A percentile compares a stretch with the other conserved stretches of the same genome.
Conservation (phyloP, 1,140 invertebrate genomes). For the Bombus impatiens region DNA sequence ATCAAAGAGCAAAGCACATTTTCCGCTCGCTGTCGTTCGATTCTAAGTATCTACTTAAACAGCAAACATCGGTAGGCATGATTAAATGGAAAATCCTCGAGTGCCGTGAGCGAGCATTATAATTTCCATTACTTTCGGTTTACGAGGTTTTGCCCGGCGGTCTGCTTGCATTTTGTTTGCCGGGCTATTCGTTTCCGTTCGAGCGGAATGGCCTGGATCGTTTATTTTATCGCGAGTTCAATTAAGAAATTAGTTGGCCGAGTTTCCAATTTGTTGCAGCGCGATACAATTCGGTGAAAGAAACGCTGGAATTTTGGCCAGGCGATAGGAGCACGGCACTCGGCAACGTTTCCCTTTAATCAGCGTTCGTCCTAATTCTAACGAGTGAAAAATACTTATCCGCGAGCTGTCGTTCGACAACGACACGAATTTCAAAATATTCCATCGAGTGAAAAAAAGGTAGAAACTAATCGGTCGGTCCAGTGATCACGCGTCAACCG, state of each 20-base stretch:
- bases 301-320: neutral
- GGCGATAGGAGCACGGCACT: neutral
- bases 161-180: no score
- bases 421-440: neutral
- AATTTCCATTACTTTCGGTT: no score
- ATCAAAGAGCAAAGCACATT: neutral
- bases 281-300: neutral
- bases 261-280: no score
- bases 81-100: constrained; percentile 27
- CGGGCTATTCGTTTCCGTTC: no score
- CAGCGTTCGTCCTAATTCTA: neutral
- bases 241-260: no score
- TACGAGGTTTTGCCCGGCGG: no score
- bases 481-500: no score
- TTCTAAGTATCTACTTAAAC: constrained; percentile 17
- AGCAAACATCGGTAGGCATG: neutral
- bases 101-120: neutral
- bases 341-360: neutral
- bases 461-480: neutral
- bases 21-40: neutral
- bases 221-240: no score
- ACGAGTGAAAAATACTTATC: constrained; percentile 6
- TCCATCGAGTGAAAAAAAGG: neutral
- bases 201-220: no score
- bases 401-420: neutral